phyloP scores from a whole-genome alignment of 2,888 invertebrate species.

The Polyommatus iphigenia region DNA sequence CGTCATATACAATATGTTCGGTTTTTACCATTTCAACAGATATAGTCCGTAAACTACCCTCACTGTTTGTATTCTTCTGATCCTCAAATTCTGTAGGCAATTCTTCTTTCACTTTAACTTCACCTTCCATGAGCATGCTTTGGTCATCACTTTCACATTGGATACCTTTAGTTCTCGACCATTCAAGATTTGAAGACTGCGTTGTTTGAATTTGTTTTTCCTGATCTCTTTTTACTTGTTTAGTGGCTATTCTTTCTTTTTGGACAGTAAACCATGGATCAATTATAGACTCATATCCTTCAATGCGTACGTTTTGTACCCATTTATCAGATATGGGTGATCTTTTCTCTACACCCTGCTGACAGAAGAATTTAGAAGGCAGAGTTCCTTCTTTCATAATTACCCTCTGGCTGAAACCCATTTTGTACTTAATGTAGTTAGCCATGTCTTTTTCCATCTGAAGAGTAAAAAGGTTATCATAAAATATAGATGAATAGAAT shows the following conservation, averaged over 20 bases:
- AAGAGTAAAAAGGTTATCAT: neutral
- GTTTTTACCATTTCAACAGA: neutral
- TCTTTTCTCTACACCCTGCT: constrained; percentile 10
- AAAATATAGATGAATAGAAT: too few species aligned
- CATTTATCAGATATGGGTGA: neutral
- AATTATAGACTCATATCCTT: neutral
- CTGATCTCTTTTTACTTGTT: neutral
- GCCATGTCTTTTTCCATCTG: constrained; percentile 40
- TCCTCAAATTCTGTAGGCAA: neutral
- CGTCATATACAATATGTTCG: neutral
- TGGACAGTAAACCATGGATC: neutral
- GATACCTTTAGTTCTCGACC: neutral
- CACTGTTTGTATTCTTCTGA: neutral
- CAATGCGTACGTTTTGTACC: neutral
- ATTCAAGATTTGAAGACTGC: neutral
- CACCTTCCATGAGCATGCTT: neutral
- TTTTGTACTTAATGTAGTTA: constrained; percentile 40
- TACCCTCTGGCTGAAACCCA: constrained; percentile 40
- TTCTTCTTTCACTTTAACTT: neutral
- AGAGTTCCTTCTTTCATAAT: constrained; percentile 36
- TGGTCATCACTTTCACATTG: neutral
- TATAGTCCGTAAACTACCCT: neutral
- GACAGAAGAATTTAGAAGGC: constrained; percentile 42
- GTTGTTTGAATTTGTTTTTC: neutral
- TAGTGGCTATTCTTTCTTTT: neutral